These are phyloP conservation scores for Smittia sp. DNA, from an alignment of 2,888 invertebrate species.

Conservation along the genomic window DNA sequence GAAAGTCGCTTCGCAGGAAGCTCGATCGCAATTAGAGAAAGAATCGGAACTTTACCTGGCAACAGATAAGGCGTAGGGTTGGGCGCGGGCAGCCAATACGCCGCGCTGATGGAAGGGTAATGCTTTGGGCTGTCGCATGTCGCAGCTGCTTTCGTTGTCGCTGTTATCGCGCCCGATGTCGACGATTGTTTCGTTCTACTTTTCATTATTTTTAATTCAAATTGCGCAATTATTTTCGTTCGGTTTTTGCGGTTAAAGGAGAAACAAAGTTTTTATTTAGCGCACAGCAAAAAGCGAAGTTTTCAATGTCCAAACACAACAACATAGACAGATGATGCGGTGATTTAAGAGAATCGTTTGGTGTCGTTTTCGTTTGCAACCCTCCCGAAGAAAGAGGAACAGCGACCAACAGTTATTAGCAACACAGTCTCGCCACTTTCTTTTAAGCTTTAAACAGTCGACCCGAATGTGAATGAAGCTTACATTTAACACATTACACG, in stretches of 20 bases:
- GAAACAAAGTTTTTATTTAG: slow-evolving; percentile 20
- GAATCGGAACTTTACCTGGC: slow-evolving; percentile 64
- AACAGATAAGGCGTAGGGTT: slow-evolving; percentile 77
- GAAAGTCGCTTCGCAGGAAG: background rate
- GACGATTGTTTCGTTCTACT: slow-evolving; percentile 45
- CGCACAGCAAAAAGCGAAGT: background rate
- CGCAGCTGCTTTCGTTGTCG: slow-evolving; percentile 17
- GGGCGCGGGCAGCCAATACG: slow-evolving; percentile 80
- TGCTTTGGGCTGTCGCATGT: slow-evolving; percentile 49
- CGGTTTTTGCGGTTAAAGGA: slow-evolving; percentile 15
- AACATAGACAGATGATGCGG: slow-evolving; percentile 24
- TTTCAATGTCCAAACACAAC: background rate
- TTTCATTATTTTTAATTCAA: slow-evolving; percentile 44
- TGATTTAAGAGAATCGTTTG: background rate
- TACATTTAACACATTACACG: slow-evolving; percentile 21
- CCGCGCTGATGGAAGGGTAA: slow-evolving; percentile 78
- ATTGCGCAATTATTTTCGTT: slow-evolving; percentile 12
- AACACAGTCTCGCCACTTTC: background rate
- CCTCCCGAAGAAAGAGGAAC: background rate
- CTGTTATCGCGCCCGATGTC: slow-evolving; percentile 42
- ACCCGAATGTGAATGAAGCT: slow-evolving; percentile 5
- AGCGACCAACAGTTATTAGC: slow-evolving; percentile 6
- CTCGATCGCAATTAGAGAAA: background rate
- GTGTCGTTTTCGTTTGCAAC: background rate
- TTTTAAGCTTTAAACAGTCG: background rate